These are phyloP conservation scores for Tipula lateralis DNA, from an alignment of 2,888 invertebrate genomes.

Conservation along the genomic window DNA sequence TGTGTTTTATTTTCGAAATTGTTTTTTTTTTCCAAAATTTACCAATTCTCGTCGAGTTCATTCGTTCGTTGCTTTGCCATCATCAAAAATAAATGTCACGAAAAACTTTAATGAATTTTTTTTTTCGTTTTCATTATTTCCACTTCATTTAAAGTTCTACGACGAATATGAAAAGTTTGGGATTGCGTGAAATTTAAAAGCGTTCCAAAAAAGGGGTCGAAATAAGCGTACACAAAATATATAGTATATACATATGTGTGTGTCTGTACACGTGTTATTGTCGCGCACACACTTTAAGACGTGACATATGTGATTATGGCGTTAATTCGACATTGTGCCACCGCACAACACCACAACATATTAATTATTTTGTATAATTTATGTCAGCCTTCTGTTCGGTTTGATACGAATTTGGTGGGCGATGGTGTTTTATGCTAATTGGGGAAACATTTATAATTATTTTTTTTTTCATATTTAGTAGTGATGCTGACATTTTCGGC, in stretches of 20 bases:
- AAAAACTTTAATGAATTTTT: background rate
- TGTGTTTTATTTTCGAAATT: background rate
- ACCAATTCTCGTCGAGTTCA: background rate
- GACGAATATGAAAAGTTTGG: background rate
- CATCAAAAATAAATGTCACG: slow-evolving; percentile 9
- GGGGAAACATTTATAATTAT: background rate
- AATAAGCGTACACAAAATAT: background rate
- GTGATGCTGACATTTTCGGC: too few species aligned
- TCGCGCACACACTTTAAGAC: background rate
- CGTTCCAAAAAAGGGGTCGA: background rate
- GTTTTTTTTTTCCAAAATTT: background rate
- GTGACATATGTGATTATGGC: background rate
- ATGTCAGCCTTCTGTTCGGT: too few species aligned
- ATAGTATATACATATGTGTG: background rate
- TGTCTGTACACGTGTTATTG: background rate
- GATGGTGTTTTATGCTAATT: background rate
- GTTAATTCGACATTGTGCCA: background rate
- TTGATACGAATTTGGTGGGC: background rate
- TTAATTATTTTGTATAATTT: too few species aligned
- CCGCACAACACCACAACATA: background rate
- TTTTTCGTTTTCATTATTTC: background rate
- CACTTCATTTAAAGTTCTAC: background rate
- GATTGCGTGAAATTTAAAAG: background rate
- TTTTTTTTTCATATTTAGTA: too few species aligned
- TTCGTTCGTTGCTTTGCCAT: background rate